Evolutionary conservation across 2,113 vertebrate species (phyloP).

Genomic region (Phrynocephalus versicolor): DNA sequence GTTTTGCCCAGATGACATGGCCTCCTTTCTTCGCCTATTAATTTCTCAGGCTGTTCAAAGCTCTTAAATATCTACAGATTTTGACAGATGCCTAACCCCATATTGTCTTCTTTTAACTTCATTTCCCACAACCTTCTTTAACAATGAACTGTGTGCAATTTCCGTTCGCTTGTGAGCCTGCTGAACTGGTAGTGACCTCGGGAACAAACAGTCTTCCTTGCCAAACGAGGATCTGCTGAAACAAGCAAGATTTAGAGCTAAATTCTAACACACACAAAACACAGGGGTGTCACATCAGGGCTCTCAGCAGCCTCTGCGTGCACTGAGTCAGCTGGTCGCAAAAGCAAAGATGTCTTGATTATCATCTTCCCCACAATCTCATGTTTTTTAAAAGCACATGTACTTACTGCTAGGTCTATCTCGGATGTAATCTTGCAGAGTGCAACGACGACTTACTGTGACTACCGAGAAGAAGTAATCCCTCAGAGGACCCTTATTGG

Average conservation of each 20-base stretch:
- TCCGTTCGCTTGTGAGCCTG: conserved; percentile 11
- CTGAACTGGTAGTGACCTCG: conserved; percentile 28
- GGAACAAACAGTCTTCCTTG: conserved; percentile 12
- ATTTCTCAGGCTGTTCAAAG: background rate
- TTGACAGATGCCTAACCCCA: conserved; percentile 2
- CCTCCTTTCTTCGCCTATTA: background rate
- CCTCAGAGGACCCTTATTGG: no score
- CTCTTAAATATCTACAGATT: background rate
- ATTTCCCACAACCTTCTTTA: conserved; percentile 20
- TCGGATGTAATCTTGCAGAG: no score
- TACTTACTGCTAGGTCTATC: no score
- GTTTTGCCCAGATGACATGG: background rate
- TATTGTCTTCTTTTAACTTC: rapidly evolving
- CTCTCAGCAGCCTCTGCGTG: background rate
- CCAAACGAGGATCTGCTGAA: conserved; percentile 24
- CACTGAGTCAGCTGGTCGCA: background rate
- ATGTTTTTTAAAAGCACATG: no score
- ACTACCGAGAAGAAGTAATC: no score
- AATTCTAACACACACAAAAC: background rate
- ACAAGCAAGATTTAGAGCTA: background rate
- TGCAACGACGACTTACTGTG: no score
- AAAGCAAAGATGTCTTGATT: background rate
- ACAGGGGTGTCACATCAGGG: background rate
- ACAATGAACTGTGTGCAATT: background rate
- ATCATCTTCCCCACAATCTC: background rate